These are phyloP conservation scores for Phodopus roborovskii DNA, from an alignment of 2,113 vertebrate species.

Conservation along the genomic window DNA sequence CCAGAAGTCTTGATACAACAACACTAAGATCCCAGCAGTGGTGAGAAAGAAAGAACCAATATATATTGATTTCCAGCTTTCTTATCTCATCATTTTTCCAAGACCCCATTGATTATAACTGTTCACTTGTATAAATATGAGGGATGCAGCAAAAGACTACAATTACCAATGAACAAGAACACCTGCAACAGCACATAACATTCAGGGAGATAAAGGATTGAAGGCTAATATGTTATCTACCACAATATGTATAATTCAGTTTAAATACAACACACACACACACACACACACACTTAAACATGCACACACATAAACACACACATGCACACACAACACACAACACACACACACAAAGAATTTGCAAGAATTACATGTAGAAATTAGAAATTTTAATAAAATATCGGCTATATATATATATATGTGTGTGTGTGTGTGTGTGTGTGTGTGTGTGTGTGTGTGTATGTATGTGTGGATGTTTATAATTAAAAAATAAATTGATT, in stretches of 20 bases:
- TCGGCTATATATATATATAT: neutral
- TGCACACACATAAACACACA: neutral
- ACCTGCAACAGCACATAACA: neutral
- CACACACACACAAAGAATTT: neutral
- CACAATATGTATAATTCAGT: neutral
- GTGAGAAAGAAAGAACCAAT: neutral
- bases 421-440: neutral
- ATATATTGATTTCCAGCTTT: neutral
- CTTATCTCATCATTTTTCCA: neutral
- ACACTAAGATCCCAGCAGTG: neutral
- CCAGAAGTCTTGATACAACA: neutral
- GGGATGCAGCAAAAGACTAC: neutral
- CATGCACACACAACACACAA: too few relatives aligned
- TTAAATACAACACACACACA: neutral
- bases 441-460: too few relatives aligned
- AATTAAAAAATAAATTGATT: neutral
- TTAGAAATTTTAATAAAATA: neutral
- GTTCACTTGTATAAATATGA: neutral
- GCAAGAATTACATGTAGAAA: neutral
- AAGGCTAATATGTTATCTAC: neutral
- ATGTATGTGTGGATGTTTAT: neutral
- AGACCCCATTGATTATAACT: neutral
- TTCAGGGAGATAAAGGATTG: neutral
- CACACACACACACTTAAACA: too few relatives aligned
- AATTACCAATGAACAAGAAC: neutral